Base-by-base conservation (phyloP, 2,888 invertebrate genomes). In the Drosophila testacea region DNA sequence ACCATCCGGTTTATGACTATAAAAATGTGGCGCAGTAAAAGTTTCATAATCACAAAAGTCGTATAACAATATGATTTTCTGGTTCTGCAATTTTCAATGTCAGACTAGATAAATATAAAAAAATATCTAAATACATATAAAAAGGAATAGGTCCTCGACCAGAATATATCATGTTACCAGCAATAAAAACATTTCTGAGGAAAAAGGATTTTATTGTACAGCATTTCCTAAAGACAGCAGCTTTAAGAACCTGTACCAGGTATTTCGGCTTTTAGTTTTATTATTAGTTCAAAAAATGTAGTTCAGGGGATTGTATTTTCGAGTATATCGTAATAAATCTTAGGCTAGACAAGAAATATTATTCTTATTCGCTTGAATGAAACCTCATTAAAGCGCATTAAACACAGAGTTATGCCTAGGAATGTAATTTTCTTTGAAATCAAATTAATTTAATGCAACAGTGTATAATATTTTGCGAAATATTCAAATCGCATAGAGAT, bases 381-480 rank as follows among this genome's bases (percentile, higher is more conserved):
- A 48, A 44, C 16, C 36, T 41, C 34, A 47, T 51, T 56, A 57
- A 61, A 66, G 3, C 48, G 13, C 51, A 54, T 69, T 69, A 48
- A 16, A 66, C 34, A 74, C 60, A 36, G 38, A 72, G 61, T 67
- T 68, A 73, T 73, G 64, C 54, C 16, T 34, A 36, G 39, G 61
- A 62, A 77, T 75, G 68, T 52, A 75, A 67, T 69, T 44, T 61
- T 54, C 62, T 66, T 73, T 65, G 30, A 70, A 72, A 75, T 80
- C 60, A 77, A 83, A 77, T 83, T 66, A 78, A 80, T 80, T 78
- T 73, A 67, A 70, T 39, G 46, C 63, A 66, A 65, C 46, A 74
- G 64, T 67, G 48, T 48, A 55, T 28, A 39, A 36, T 36, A 34
- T 39, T 10, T 41, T 11, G 6, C 47, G 36, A 75, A 50, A 73